Percentiles rank a stretch among this genome's conserved stretches.
phyloP scores from a whole-genome alignment of 2,888 invertebrate species.

The Panzeria rudis region DNA sequence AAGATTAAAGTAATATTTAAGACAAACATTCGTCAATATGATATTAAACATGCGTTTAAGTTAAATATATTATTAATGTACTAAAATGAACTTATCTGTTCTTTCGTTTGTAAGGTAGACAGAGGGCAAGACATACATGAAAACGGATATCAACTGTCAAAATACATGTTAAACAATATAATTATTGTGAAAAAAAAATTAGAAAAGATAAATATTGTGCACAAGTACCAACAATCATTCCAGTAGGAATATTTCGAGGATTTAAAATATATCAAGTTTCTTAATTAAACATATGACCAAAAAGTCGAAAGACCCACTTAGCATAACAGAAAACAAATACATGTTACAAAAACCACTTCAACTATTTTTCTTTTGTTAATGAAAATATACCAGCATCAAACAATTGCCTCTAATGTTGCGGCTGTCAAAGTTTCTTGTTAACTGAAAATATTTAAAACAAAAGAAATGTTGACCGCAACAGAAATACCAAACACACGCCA shows the following conservation, averaged over 20 bases:
- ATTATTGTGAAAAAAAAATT: slow-evolving; percentile 29
- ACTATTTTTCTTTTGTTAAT: background rate
- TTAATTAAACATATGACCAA: too few relatives aligned
- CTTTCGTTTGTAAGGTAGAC: too few relatives aligned
- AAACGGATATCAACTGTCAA: slow-evolving; percentile 61
- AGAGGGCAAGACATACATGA: background rate
- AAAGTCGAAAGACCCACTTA: background rate
- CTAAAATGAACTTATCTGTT: background rate
- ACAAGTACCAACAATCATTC: background rate
- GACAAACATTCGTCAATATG: background rate
- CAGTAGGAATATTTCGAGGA: background rate
- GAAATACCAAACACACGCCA: slow-evolving; percentile 32
- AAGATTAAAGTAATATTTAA: background rate
- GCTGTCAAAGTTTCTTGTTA: slow-evolving; percentile 36
- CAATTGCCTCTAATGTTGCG: background rate
- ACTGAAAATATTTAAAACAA: slow-evolving; percentile 13
- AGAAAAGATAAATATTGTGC: background rate
- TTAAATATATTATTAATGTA: background rate
- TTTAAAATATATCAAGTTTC: background rate
- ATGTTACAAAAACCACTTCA: slow-evolving; percentile 16
- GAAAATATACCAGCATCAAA: slow-evolving; percentile 23
- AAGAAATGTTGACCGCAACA: slow-evolving; percentile 20
- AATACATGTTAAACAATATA: slow-evolving; percentile 53
- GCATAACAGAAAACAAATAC: background rate
- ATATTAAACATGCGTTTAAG: background rate